A percentile compares a stretch with the other conserved stretches of the same genome.
Evolutionary conservation across 2,113 vertebrate genomes (phyloP).

Genomic region (Dicerorhinus sumatrensis): DNA sequence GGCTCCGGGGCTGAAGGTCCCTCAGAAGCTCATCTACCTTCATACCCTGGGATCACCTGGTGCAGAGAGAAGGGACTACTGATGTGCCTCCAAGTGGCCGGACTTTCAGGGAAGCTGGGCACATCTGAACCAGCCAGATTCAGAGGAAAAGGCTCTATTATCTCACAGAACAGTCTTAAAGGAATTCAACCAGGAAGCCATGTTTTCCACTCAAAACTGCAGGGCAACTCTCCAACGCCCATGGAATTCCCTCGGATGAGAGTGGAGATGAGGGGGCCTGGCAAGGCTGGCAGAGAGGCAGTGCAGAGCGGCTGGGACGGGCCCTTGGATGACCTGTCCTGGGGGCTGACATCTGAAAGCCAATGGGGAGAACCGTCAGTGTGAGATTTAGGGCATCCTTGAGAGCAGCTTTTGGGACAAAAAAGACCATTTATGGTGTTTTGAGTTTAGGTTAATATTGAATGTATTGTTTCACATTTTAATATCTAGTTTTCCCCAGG

Average conservation of each 20-base stretch:
- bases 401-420: too few species aligned
- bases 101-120: not conserved
- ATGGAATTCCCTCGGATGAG: fast-evolving
- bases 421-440: not conserved
- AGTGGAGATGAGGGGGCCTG: fast-evolving
- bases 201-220: not conserved
- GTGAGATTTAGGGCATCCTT: not conserved
- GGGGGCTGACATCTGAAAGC: not conserved
- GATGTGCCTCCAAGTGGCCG: too few species aligned
- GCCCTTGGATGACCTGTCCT: fast-evolving
- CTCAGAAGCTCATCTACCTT: too few species aligned
- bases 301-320: fast-evolving
- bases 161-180: not conserved
- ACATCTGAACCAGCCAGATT: not conserved
- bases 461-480: not conserved
- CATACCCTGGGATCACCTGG: not conserved
- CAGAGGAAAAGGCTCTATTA: not conserved
- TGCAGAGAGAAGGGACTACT: not conserved
- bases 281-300: fast-evolving
- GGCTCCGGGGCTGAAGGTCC: not conserved
- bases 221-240: not conserved
- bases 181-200: fast-evolving
- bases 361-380: not conserved
- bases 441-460: not conserved
- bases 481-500: not conserved